Evolutionary conservation across 2,113 vertebrate species (phyloP).

Genomic region (Myotis yumanensis): DNA sequence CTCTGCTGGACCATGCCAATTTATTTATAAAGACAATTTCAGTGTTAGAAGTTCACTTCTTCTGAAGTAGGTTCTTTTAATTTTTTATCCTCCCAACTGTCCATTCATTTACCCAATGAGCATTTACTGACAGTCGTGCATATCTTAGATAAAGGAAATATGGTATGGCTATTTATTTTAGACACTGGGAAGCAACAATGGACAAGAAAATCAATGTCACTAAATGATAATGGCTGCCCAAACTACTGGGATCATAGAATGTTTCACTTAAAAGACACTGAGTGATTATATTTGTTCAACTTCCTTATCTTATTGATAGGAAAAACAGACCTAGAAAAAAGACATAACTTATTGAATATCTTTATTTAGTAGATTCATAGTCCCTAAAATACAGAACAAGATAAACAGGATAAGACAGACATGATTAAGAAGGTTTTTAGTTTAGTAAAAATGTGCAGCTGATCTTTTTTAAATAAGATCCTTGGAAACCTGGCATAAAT

Average conservation of each 20-base stretch:
- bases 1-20: neutral
- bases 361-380: neutral
- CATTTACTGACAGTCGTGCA: neutral
- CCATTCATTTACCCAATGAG: neutral
- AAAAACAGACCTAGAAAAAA: neutral
- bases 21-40: neutral
- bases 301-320: neutral
- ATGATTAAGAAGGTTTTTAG: neutral
- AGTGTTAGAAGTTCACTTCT: neutral
- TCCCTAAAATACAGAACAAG: neutral
- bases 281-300: neutral
- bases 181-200: neutral
- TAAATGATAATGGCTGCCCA: neutral
- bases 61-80: neutral
- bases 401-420: neutral
- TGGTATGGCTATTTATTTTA: neutral
- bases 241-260: neutral
- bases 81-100: neutral
- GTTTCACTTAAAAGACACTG: neutral
- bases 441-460: neutral
- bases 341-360: neutral
- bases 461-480: neutral
- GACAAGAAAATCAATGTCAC: neutral
- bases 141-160: neutral
- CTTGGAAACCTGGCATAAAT: neutral